phyloP scores from a whole-genome alignment of 2,113 vertebrate species.

The Pleuronectes platessa region DNA sequence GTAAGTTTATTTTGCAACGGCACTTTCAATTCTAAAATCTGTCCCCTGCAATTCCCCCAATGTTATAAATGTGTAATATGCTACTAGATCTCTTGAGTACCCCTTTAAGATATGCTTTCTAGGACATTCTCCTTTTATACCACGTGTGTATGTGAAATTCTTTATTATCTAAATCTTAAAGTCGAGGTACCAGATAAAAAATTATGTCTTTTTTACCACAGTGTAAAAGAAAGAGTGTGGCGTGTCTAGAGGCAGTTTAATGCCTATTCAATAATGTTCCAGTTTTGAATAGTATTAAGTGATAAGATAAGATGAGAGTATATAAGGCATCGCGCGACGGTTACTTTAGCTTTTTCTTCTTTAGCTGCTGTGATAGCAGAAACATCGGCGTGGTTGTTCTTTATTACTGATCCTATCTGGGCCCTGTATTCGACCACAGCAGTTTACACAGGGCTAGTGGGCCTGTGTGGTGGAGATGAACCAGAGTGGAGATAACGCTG shows the following conservation, averaged over 20 bases:
- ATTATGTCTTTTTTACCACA: neutral
- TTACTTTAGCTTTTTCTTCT: conserved; percentile 35
- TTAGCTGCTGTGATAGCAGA: conserved; percentile 39
- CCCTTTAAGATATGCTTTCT: neutral
- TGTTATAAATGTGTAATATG: neutral
- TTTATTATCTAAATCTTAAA: neutral
- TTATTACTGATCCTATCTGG: conserved; percentile 64
- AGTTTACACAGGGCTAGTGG: conserved; percentile 41
- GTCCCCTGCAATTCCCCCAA: neutral
- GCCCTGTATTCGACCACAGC: conserved; percentile 24
- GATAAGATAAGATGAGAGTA: conserved; percentile 31
- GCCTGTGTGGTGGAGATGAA: conserved; percentile 48
- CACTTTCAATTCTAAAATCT: neutral
- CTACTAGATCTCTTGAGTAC: neutral
- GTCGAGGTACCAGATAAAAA: neutral
- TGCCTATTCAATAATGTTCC: conserved; percentile 14
- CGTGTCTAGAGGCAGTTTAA: conserved; percentile 15
- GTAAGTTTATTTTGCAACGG: neutral
- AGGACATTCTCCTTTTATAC: neutral
- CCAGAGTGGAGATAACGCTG: conserved; percentile 56
- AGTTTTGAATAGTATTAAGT: conserved; percentile 28
- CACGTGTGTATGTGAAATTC: neutral
- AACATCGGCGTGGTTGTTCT: conserved; percentile 53
- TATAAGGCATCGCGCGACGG: neutral
- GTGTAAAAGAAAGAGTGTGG: neutral